Evolutionary conservation across 2,113 vertebrate genomes (phyloP).

Genomic region (Paracanthobrama guichenoti): DNA sequence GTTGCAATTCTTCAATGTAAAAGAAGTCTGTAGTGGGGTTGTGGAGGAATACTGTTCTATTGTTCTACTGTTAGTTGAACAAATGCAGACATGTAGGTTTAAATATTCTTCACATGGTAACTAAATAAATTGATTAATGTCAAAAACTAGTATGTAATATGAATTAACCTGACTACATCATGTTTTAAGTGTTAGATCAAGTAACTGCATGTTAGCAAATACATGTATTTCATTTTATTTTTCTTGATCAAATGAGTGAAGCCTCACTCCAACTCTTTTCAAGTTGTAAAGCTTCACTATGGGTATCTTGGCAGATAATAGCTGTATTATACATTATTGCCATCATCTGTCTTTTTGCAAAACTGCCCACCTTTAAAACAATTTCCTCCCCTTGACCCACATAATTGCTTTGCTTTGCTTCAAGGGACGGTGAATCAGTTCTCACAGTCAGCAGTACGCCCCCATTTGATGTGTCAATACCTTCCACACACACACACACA

Average conservation of each 20-base stretch:
- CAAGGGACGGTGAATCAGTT: conserved; percentile 4
- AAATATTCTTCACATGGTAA: too few relatives aligned
- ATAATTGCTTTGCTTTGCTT: conserved; percentile 11
- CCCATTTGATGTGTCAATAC: not conserved
- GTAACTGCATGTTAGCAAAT: not conserved
- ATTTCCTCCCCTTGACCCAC: not conserved
- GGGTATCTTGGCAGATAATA: not conserved
- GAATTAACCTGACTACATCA: not conserved
- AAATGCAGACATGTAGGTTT: too few relatives aligned
- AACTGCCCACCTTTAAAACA: not conserved
- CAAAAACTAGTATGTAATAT: too few relatives aligned
- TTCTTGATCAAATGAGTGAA: not conserved
- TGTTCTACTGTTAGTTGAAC: too few relatives aligned
- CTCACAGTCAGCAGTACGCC: not conserved
- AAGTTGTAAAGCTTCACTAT: not conserved
- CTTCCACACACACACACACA: not conserved
- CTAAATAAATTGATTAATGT: too few relatives aligned
- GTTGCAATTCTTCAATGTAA: too few relatives aligned
- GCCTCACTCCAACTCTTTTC: not conserved
- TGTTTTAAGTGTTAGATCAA: not conserved
- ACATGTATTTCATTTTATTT: not conserved
- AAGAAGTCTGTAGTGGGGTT: too few relatives aligned
- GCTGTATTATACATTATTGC: not conserved
- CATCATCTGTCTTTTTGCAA: not conserved
- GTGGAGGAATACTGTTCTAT: too few relatives aligned